These are phyloP conservation scores for Astreopora myriophthalma DNA, from an alignment of 64 coral and sea anemone genomes.

Conservation along the genomic window DNA sequence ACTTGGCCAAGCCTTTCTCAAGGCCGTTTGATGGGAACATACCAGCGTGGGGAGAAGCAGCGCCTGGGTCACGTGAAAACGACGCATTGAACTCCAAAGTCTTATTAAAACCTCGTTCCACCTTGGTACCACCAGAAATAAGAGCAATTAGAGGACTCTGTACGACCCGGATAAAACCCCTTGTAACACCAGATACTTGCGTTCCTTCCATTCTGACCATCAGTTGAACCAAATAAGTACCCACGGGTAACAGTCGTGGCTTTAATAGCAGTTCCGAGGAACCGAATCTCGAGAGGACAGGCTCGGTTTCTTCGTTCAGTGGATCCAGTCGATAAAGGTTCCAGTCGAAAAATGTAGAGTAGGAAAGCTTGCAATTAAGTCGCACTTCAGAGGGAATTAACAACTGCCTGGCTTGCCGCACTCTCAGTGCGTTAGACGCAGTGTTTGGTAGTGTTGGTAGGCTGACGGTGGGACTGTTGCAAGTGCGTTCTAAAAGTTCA, in stretches of 20 bases:
- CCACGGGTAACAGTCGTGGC: background rate
- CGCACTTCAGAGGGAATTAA: background rate
- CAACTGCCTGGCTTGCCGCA: background rate
- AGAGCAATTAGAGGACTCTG: constrained; percentile 4
- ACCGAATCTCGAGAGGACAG: background rate
- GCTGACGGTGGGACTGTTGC: background rate
- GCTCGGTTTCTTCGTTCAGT: background rate
- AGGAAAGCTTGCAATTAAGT: constrained; percentile 1
- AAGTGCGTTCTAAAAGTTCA: background rate
- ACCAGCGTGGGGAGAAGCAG: background rate
- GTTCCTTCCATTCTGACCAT: constrained; percentile 2
- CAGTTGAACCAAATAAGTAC: constrained; percentile 19
- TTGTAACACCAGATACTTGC: background rate
- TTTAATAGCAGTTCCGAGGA: background rate
- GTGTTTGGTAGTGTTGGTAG: background rate
- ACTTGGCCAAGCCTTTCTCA: too few species aligned
- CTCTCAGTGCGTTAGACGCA: background rate
- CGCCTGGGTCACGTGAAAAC: constrained; percentile 20
- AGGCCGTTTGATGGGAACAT: too few species aligned
- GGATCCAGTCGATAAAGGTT: background rate
- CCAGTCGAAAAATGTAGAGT: background rate
- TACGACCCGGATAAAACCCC: constrained; percentile 23
- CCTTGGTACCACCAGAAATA: constrained; percentile 30
- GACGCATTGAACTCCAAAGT: constrained; percentile 45
- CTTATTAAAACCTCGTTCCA: constrained; percentile 5